Conservation (phyloP, 2,113 vertebrate genomes). For the Sus scrofa region DNA sequence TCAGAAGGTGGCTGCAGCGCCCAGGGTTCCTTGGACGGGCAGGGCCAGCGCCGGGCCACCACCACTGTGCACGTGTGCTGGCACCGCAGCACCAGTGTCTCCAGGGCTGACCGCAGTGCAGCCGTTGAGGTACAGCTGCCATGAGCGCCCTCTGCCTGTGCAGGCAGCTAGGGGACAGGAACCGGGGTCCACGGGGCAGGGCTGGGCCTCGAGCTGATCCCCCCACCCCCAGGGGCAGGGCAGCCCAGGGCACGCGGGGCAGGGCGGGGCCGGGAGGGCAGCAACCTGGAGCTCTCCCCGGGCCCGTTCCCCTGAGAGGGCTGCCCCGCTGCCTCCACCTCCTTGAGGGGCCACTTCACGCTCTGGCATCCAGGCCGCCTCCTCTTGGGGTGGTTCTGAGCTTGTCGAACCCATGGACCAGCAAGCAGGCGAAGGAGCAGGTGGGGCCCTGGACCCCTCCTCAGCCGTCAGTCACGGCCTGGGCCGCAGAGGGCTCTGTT, state of each 20-base stretch:
- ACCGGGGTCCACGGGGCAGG: not conserved
- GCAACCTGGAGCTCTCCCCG: too few species aligned
- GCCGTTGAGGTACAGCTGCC: slow-evolving; percentile 92
- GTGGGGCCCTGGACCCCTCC: not conserved
- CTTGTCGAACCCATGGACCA: not conserved
- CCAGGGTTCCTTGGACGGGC: slow-evolving; percentile 92
- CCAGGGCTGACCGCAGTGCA: slow-evolving; percentile 95
- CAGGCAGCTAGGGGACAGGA: not conserved
- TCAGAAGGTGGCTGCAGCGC: slow-evolving; percentile 92
- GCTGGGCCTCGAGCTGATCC: not conserved
- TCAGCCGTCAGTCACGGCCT: too few species aligned
- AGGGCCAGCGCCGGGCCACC: slow-evolving; percentile 94
- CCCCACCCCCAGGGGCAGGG: too few species aligned
- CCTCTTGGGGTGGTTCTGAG: not conserved
- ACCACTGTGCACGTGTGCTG: slow-evolving; percentile 98
- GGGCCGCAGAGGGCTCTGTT: not conserved
- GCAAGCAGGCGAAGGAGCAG: not conserved
- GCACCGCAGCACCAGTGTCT: slow-evolving; percentile 97
- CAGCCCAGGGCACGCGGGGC: too few species aligned
- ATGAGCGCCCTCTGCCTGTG: accelerated
- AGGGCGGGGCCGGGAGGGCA: too few species aligned
- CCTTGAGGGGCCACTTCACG: not conserved
- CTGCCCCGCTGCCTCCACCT: not conserved
- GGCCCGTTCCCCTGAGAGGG: not conserved
- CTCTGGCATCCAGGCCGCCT: not conserved